phyloP scores from a whole-genome alignment of 2,888 invertebrate species.

The Tipula helvola region DNA sequence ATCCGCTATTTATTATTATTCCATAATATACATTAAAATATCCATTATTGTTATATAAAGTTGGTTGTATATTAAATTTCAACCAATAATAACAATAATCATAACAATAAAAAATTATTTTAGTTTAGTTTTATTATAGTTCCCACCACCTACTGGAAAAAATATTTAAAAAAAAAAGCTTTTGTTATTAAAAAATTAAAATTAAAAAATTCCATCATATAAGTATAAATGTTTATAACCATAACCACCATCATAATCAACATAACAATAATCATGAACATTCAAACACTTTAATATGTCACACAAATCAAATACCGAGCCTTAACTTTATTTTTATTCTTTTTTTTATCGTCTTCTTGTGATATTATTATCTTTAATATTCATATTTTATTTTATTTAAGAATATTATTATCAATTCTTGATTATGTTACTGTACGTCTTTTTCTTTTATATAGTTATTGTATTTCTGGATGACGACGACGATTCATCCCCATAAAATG shows the following conservation, averaged over 20 bases:
- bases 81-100: not conserved
- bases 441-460: not conserved
- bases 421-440: not conserved
- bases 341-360: not conserved
- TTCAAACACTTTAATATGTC: not conserved
- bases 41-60: not conserved
- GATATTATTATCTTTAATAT: not conserved
- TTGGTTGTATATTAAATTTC: not conserved
- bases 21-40: not conserved
- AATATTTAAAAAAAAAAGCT: not conserved
- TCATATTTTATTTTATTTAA: not conserved
- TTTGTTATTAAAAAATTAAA: not conserved
- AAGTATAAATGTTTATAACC: not conserved
- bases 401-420: not conserved
- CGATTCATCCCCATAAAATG: not conserved
- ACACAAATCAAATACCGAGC: not conserved
- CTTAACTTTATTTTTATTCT: not conserved
- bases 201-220: not conserved
- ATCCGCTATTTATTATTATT: not conserved
- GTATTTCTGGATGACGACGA: not conserved
- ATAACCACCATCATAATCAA: slow-evolving; percentile 4
- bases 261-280: not conserved
- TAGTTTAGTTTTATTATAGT: not conserved
- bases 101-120: not conserved
- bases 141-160: not conserved